These are phyloP conservation scores for Nasonovia ribisnigri DNA, from an alignment of 2,888 invertebrate species.

Conservation along the genomic window DNA sequence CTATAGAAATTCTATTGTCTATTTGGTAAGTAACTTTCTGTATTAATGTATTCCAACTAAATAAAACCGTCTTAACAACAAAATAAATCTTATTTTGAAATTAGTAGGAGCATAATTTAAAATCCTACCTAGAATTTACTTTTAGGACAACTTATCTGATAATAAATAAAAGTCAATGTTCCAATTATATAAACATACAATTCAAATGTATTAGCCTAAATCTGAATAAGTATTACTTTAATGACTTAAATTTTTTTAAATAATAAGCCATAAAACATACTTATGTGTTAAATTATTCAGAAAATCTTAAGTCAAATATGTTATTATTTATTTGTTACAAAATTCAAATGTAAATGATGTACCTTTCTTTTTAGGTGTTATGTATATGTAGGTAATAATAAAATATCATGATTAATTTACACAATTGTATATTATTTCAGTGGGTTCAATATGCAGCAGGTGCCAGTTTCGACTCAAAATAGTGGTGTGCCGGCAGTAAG, in stretches of 20 bases:
- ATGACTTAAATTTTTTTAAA: not conserved
- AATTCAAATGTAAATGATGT: not conserved
- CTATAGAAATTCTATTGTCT: not conserved
- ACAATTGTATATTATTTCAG: conserved; percentile 16
- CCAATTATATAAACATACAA: not conserved
- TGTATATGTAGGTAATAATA: not conserved
- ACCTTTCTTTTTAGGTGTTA: not conserved
- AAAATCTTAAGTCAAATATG: not conserved
- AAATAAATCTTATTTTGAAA: not conserved
- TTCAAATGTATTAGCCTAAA: not conserved
- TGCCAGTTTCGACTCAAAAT: conserved; percentile 63
- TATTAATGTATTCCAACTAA: not conserved
- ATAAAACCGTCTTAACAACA: not conserved
- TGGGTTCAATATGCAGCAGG: conserved; percentile 65
- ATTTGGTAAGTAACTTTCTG: not conserved
- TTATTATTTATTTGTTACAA: not conserved
- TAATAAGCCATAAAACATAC: not conserved
- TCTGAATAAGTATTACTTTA: not conserved
- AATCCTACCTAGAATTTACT: not conserved
- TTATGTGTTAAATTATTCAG: not conserved
- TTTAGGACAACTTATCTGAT: not conserved
- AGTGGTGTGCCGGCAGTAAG: conserved; percentile 62
- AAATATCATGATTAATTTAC: not conserved
- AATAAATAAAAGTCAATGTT: not conserved
- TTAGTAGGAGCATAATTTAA: not conserved